These are phyloP conservation scores for Bubalus kerabau DNA, from an alignment of 2,113 vertebrate species.

Conservation along the genomic window DNA sequence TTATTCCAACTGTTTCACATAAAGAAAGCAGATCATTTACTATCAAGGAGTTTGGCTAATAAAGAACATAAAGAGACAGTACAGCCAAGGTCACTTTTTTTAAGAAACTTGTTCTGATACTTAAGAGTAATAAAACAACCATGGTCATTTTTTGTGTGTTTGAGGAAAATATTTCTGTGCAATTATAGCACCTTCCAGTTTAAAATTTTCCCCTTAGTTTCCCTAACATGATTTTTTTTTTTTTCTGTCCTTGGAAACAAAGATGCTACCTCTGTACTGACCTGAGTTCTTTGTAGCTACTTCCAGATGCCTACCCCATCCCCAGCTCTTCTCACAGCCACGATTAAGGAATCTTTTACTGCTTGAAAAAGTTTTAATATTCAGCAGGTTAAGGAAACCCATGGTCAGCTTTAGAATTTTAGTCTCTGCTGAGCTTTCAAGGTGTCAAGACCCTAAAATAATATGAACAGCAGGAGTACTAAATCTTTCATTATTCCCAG, in stretches of 20 bases:
- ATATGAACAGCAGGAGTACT: constrained; percentile 65
- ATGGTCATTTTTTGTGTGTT: background rate
- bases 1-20: background rate
- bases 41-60: background rate
- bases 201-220: background rate
- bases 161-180: background rate
- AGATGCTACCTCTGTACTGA: background rate
- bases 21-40: background rate
- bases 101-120: background rate
- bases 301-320: background rate
- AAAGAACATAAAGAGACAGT: background rate
- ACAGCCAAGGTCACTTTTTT: background rate
- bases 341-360: constrained; percentile 1
- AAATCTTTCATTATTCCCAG: constrained; percentile 72
- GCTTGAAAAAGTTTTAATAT: constrained; percentile 62
- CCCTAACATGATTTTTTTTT: background rate
- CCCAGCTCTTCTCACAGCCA: background rate
- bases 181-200: background rate
- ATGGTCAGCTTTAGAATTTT: constrained; percentile 56
- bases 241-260: background rate
- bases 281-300: background rate
- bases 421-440: constrained; percentile 60
- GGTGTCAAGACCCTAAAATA: constrained; percentile 68
- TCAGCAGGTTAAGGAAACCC: constrained; percentile 62
- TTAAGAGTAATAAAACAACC: background rate